phyloP scores from a whole-genome alignment of 2,797 vertebrate species.

The Menidia menidia region DNA sequence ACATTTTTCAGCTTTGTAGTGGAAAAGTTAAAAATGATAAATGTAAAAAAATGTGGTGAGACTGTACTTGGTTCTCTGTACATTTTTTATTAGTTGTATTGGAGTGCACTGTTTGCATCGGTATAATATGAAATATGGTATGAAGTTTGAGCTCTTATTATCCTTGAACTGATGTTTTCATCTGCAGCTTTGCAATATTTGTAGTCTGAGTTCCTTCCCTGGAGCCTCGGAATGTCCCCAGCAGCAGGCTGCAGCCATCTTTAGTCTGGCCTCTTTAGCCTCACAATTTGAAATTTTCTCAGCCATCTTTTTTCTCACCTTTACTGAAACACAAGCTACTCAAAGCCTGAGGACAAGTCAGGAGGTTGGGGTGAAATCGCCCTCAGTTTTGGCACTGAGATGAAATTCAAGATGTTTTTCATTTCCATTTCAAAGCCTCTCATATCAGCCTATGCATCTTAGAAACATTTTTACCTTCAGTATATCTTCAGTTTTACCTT shows the following conservation, averaged over 20 bases:
- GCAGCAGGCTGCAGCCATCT: constrained; percentile 33
- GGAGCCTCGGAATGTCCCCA: constrained; percentile 46
- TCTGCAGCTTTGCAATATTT: constrained; percentile 32
- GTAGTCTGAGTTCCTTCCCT: constrained; percentile 30
- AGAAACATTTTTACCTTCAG: no score
- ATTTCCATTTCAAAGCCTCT: neutral
- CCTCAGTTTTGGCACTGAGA: constrained; percentile 12
- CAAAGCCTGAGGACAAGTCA: constrained; percentile 63
- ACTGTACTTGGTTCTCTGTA: constrained; percentile 1
- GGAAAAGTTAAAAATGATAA: constrained; percentile 10
- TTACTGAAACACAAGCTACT: constrained; percentile 40
- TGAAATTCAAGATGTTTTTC: constrained; percentile 50
- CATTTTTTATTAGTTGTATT: no score
- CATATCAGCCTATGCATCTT: neutral
- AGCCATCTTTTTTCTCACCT: constrained; percentile 35
- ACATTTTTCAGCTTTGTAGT: neutral
- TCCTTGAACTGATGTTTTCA: constrained; percentile 39
- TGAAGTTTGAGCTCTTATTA: constrained; percentile 2
- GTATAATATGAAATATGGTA: constrained; percentile 32
- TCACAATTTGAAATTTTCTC: constrained; percentile 51
- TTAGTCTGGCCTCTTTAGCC: constrained; percentile 44
- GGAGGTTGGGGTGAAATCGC: constrained; percentile 18
- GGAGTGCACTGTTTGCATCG: constrained; percentile 3
- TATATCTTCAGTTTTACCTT: no score
- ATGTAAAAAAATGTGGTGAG: neutral